These are phyloP conservation scores for Anthrax anthrax DNA, from an alignment of 2,888 invertebrate genomes.

Conservation along the genomic window DNA sequence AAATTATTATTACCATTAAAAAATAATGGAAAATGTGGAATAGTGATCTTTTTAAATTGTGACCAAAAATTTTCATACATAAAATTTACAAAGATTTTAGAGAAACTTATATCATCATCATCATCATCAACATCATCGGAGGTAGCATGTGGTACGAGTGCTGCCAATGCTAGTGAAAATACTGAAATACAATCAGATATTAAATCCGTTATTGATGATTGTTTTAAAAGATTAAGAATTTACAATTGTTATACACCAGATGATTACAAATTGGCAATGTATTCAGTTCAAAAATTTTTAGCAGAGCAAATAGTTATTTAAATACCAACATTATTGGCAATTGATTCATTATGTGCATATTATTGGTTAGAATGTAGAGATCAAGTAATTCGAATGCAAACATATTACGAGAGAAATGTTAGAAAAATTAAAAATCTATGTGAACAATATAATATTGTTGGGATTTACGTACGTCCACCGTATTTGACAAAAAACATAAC, in stretches of 20 bases:
- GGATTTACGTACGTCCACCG: constrained; percentile 17
- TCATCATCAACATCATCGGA: no score
- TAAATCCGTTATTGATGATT: constrained; percentile 12
- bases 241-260: constrained; percentile 17
- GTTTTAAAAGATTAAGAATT: constrained; percentile 15
- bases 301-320: constrained; percentile 28
- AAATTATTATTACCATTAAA: constrained; percentile 33
- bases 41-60: constrained; percentile 36
- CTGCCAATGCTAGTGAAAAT: no score
- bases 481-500: constrained; percentile 11
- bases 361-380: constrained; percentile 31
- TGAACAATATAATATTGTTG: constrained; percentile 17
- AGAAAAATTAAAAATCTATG: constrained; percentile 15
- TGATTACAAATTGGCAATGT: constrained; percentile 18
- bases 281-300: constrained; percentile 28
- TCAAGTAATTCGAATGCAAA: constrained; percentile 15
- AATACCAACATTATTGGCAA: constrained; percentile 33
- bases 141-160: no score
- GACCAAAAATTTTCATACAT: constrained; percentile 35
- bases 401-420: constrained; percentile 17
- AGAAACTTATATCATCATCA: constrained; percentile 17
- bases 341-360: constrained; percentile 38
- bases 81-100: constrained; percentile 29
- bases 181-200: constrained; percentile 8
- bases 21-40: constrained; percentile 32